Evolutionary conservation across 2,113 vertebrate species (phyloP).

Genomic region (Tachuris rubrigastra): DNA sequence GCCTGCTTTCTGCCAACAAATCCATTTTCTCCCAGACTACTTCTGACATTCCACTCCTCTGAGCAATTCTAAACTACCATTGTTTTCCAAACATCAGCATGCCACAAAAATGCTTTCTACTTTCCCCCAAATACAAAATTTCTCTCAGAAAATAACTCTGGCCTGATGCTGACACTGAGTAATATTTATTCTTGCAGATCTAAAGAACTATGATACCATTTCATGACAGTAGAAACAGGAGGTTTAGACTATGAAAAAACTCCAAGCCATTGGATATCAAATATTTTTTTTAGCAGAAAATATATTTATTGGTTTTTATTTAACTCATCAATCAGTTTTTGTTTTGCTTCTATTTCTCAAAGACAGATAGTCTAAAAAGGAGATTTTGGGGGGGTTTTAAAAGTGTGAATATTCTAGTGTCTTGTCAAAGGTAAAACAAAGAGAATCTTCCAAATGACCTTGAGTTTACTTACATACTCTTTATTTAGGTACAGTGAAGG

Average conservation of each 20-base stretch:
- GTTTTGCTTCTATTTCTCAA: background rate
- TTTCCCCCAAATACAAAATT: constrained; percentile 37
- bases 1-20: constrained; percentile 35
- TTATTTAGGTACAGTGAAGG: background rate
- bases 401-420: background rate
- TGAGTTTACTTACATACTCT: background rate
- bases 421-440: background rate
- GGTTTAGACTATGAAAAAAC: background rate
- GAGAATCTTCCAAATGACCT: background rate
- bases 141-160: background rate
- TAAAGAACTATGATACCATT: background rate
- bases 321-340: background rate
- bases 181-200: background rate
- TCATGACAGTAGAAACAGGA: background rate
- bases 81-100: constrained; percentile 50
- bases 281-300: background rate
- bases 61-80: constrained; percentile 56
- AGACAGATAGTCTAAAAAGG: background rate
- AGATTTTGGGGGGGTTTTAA: background rate
- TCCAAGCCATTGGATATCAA: background rate
- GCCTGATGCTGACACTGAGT: background rate
- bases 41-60: constrained; percentile 56
- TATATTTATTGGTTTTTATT: background rate
- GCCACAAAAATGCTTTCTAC: constrained; percentile 61
- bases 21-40: constrained; percentile 43